Base-by-base conservation (phyloP, 2,797 vertebrate species). In the Chiloscyllium punctatum region DNA sequence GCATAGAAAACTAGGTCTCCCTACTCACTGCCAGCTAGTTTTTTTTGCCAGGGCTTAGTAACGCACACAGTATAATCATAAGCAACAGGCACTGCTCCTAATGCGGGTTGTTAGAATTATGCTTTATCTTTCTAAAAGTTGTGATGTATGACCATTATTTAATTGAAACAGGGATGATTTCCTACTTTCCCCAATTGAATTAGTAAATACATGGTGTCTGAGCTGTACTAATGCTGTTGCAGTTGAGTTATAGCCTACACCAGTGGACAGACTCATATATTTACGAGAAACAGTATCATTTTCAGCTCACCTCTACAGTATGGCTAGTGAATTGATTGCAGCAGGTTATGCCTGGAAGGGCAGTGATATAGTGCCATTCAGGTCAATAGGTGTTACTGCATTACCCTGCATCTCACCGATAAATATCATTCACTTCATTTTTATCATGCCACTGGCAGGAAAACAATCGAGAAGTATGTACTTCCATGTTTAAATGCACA, bases 321-420 rank as follows among this genome's bases (percentile, higher is more conserved):
- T 9, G 16, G 88, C 69, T 30, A n/a, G 4, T 95, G 48, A 51
- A 53, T 53, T 53, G 27, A 7, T 53, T 51, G 42, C 71, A 53
- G 42, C 18, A n/a, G 94, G 48, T 48, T 33, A 42, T 53, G 6
- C 1, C 88, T 95, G 71, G 48, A 72, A 77, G 94, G 69, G 15
- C 48, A 77, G 94, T 74, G 48, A 77, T 95, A 95, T 30, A 95
- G 69, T 77, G 94, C 71, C 94, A 57, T 71, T 33, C 94, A 95
- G 94, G 94, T 74, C 94, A 95, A 74, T 33, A 77, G 48, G 15
- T 57, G 48, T 77, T 53, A 95, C 71, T 95, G 48, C 94, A 77
- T n/a, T 21, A 18, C 5, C 4, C 18, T 9, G 9, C 21, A 42
- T 18, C 62, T 91, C 57, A 37, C 88, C 23, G 33, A 66, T 66